Conservation (phyloP, 2,888 invertebrate species). For the Spisula solida region DNA sequence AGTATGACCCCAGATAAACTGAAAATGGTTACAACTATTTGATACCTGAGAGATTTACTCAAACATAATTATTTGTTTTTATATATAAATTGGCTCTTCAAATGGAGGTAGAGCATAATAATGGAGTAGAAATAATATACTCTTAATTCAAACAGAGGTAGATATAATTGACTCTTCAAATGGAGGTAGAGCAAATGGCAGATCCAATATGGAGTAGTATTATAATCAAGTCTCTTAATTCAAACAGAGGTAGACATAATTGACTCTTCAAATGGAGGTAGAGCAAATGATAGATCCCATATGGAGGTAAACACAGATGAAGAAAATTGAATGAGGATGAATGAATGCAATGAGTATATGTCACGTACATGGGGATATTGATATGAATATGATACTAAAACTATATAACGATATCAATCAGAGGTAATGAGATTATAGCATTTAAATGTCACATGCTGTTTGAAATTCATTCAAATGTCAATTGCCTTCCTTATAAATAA, state of each 20-base stretch:
- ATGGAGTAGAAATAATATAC: too few relatives aligned
- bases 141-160: neutral
- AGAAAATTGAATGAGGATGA: neutral
- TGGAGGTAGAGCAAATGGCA: neutral
- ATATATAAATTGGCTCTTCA: too few relatives aligned
- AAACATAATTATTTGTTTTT: too few relatives aligned
- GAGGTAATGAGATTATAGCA: neutral
- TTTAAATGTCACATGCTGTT: neutral
- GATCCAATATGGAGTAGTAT: too few relatives aligned
- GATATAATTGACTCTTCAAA: slow-evolving; percentile 12
- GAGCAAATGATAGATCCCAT: too few relatives aligned
- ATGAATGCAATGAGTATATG: neutral
- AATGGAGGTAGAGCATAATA: too few relatives aligned
- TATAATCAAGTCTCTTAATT: too few relatives aligned
- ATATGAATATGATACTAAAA: neutral
- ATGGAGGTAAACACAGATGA: neutral
- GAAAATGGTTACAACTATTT: too few relatives aligned
- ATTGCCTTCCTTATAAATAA: neutral
- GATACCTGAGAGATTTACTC: too few relatives aligned
- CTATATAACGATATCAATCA: neutral
- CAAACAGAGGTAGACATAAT: too few relatives aligned
- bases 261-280: too few relatives aligned
- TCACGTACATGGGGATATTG: neutral
- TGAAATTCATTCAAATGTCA: neutral
- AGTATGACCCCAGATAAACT: too few relatives aligned